phyloP scores from a whole-genome alignment of 2,888 invertebrate genomes.

The Rotaria macrura region DNA sequence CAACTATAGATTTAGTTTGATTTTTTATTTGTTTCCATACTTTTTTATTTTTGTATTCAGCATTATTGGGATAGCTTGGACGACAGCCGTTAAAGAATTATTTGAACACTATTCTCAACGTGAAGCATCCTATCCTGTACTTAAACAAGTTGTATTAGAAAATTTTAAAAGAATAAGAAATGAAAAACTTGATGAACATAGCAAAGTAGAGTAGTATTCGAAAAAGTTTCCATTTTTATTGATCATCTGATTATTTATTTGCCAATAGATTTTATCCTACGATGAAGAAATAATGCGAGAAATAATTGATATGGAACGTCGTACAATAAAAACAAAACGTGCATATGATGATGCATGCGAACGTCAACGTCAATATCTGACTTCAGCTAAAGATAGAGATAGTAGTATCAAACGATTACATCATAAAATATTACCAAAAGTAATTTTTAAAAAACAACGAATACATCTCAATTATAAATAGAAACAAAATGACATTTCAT shows the following conservation, averaged over 20 bases:
- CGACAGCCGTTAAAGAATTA: not conserved
- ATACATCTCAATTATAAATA: no score
- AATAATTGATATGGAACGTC: not conserved
- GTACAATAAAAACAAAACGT: not conserved
- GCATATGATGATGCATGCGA: slow-evolving; percentile 1
- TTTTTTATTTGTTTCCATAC: not conserved
- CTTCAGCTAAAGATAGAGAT: not conserved
- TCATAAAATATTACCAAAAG: not conserved
- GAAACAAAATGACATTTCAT: no score
- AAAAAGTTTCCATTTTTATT: no score
- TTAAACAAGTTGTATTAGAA: not conserved
- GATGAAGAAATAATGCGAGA: not conserved
- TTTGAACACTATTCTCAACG: not conserved
- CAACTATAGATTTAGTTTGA: not conserved
- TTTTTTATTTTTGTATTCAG: not conserved
- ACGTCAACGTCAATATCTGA: not conserved
- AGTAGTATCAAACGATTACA: not conserved
- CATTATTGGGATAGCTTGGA: not conserved
- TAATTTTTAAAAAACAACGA: no score
- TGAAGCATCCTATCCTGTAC: not conserved
- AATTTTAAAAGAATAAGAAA: not conserved
- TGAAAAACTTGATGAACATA: not conserved
- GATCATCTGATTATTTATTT: no score
- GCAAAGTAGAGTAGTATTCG: not conserved
- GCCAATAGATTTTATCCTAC: not conserved